Conservation (phyloP, 2,888 invertebrate species). For the Andrena minutula region DNA sequence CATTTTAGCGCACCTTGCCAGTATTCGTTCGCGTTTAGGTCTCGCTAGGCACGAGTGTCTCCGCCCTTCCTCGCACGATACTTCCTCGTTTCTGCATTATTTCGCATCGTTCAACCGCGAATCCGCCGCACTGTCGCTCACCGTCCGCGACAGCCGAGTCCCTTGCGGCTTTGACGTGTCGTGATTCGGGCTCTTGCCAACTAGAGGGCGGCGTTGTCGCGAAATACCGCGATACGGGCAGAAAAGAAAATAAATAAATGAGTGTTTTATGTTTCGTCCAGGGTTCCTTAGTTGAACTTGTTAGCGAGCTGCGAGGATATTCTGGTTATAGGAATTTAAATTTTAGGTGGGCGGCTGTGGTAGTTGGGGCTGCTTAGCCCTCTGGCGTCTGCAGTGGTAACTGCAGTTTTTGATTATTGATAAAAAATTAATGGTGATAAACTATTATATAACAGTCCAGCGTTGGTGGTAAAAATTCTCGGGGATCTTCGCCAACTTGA, state of each 20-base stretch:
- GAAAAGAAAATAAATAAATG: too few species aligned
- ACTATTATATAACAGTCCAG: too few species aligned
- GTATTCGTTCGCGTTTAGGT: constrained; percentile 32
- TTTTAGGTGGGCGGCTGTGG: too few species aligned
- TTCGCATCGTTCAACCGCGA: constrained; percentile 47
- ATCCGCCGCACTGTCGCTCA: constrained; percentile 37
- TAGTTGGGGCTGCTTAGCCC: too few species aligned
- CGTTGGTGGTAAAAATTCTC: too few species aligned
- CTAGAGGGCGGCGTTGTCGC: constrained; percentile 44
- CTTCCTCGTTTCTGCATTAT: constrained; percentile 54
- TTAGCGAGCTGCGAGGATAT: too few species aligned
- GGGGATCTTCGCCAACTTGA: too few species aligned
- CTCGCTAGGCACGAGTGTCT: constrained; percentile 41
- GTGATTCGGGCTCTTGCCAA: constrained; percentile 12
- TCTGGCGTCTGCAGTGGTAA: too few species aligned
- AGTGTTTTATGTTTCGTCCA: background rate
- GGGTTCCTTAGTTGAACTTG: background rate
- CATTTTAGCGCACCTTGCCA: constrained; percentile 75
- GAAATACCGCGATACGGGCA: background rate
- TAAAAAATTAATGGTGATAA: too few species aligned
- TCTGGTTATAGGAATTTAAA: too few species aligned
- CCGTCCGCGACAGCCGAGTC: constrained; percentile 50
- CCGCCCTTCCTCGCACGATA: constrained; percentile 44
- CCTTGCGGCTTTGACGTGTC: constrained; percentile 63
- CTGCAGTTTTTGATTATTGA: too few species aligned